Evolutionary conservation across 2,888 invertebrate species (phyloP).

Genomic region (Sisyra terminalis): DNA sequence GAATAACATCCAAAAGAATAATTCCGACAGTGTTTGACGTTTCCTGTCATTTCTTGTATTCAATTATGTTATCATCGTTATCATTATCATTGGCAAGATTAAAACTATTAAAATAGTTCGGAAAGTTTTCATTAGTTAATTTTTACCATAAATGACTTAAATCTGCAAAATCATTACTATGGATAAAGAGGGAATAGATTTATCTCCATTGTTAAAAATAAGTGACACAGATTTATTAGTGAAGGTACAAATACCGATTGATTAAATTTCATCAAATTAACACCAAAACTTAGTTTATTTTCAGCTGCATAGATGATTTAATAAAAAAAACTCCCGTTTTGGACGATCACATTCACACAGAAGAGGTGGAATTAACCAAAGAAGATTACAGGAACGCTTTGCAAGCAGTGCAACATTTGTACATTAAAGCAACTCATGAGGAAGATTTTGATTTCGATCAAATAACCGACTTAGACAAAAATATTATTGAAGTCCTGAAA

Average conservation of each 20-base stretch:
- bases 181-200: background rate
- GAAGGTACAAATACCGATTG: background rate
- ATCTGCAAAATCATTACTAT: too few species aligned
- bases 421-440: conserved; percentile 16
- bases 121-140: too few species aligned
- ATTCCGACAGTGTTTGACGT: too few species aligned
- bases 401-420: conserved; percentile 20
- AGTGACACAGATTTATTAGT: conserved; percentile 1
- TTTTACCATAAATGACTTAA: too few species aligned
- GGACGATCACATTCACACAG: conserved; percentile 18
- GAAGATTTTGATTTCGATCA: conserved; percentile 8
- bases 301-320: conserved; percentile 22
- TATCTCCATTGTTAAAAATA: background rate
- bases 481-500: too few species aligned
- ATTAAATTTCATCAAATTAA: background rate
- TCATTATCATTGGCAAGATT: too few species aligned
- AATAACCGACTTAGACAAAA: too few species aligned
- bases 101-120: too few species aligned
- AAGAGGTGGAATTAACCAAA: conserved; percentile 22
- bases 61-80: too few species aligned
- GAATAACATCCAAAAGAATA: too few species aligned
- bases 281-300: conserved; percentile 21
- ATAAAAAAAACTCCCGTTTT: conserved; percentile 16
- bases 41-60: too few species aligned
- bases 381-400: conserved; percentile 20